These are phyloP conservation scores for Thaumatotibia leucotreta DNA, from an alignment of 1,140 invertebrate species.

Conservation along the genomic window DNA sequence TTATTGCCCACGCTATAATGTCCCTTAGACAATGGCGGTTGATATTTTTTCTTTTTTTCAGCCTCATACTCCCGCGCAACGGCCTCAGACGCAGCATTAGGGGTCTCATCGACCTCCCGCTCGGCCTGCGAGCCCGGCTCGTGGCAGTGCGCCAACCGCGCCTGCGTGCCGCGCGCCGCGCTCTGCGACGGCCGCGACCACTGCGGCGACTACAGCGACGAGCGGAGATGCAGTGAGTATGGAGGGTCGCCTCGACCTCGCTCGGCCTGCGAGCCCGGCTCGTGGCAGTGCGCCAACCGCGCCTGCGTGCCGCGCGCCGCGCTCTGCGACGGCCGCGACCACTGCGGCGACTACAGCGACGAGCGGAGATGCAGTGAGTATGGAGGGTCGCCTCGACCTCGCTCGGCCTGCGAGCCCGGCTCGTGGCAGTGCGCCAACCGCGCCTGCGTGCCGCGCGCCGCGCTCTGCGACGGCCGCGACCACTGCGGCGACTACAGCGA, in stretches of 20 bases:
- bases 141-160: slow-evolving; percentile 79
- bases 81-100: slow-evolving; percentile 22
- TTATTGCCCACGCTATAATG: too few species aligned
- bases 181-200: slow-evolving; percentile 83
- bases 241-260: background rate
- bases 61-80: slow-evolving; percentile 32
- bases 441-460: slow-evolving; percentile 77
- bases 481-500: slow-evolving; percentile 82
- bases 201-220: slow-evolving; percentile 83
- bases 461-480: slow-evolving; percentile 78
- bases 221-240: slow-evolving; percentile 44
- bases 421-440: slow-evolving; percentile 57
- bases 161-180: slow-evolving; percentile 81
- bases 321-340: slow-evolving; percentile 79
- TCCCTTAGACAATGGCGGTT: too few species aligned
- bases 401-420: too few species aligned
- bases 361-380: slow-evolving; percentile 47
- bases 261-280: too few species aligned
- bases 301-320: slow-evolving; percentile 78
- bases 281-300: slow-evolving; percentile 59
- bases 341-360: slow-evolving; percentile 81
- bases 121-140: slow-evolving; percentile 61
- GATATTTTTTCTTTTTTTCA: slow-evolving; percentile 12
- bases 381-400: too few species aligned
- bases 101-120: slow-evolving; percentile 18